Percentiles rank a stretch among this genome's conserved stretches.
These are phyloP conservation scores for Hemicrepidius hirtus DNA, from an alignment of 2,888 invertebrate species.

Conservation along the genomic window DNA sequence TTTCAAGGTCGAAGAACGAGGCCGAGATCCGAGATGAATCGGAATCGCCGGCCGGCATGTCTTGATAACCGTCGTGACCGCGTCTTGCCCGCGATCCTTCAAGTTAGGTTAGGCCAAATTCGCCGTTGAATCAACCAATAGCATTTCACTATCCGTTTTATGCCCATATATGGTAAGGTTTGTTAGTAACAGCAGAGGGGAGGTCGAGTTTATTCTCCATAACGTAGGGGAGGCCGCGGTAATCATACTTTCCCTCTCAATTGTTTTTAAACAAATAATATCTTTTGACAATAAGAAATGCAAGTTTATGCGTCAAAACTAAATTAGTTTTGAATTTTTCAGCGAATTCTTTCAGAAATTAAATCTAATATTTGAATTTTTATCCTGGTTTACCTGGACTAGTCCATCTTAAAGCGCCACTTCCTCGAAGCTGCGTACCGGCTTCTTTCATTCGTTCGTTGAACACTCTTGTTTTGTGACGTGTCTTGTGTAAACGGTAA, in stretches of 20 bases:
- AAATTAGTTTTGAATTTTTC: not conserved
- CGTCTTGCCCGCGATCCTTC: constrained; percentile 62
- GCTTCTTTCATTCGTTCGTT: constrained; percentile 70
- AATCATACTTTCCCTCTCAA: constrained; percentile 36
- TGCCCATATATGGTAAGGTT: constrained; percentile 89
- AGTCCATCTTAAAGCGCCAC: constrained; percentile 62
- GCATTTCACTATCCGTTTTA: constrained; percentile 79
- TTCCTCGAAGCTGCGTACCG: constrained; percentile 67
- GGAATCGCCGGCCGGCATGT: constrained; percentile 64
- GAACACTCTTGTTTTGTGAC: constrained; percentile 68
- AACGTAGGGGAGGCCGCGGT: constrained; percentile 64
- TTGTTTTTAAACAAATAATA: constrained; percentile 52
- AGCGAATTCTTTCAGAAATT: not conserved
- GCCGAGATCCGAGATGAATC: constrained; percentile 63
- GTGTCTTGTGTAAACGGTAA: constrained; percentile 69
- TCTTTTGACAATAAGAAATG: constrained; percentile 49
- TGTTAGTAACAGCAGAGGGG: constrained; percentile 75
- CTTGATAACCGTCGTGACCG: constrained; percentile 56
- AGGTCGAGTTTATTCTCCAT: constrained; percentile 47
- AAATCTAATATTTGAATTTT: constrained; percentile 64
- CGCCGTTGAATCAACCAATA: constrained; percentile 77
- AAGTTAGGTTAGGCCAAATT: constrained; percentile 69
- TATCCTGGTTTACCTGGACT: constrained; percentile 60
- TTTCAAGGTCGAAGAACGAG: constrained; percentile 68
- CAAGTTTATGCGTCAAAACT: constrained; percentile 43